Evolutionary conservation across 1,140 invertebrate genomes (phyloP), one percentile per base, ranked within the genome.

Genomic region (Fopius arisanus): DNA sequence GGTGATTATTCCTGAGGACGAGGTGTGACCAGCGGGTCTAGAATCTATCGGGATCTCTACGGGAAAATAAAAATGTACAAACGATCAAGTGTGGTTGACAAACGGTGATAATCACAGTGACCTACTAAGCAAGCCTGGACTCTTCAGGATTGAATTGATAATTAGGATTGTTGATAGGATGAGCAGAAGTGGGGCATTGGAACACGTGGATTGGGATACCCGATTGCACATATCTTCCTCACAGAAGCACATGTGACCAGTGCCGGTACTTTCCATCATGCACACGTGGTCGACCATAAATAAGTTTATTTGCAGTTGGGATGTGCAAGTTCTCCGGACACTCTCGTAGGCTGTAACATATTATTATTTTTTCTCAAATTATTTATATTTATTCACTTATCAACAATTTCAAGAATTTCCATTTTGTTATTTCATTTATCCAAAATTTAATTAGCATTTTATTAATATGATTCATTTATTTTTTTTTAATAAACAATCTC

Each of bases 281-380:
- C 96, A 97, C 88, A 98, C 96, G 90, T 97, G 96, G 91, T 97
- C 96, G 85, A 98, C 96, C 95, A 97, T 97, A 91, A 97, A 97
- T 83, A 97, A 91, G 88, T 97, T 97, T 90, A 98, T 97, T 87
- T 97, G 94, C 70, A 98, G 90, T 80, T 97, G 94, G 74, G 95
- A 94, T 40, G 96, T 97, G 88, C 96, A 98, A 65, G 95, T 97
- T 80, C 96, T 91, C 76, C 95, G 90, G 72, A 97, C 93, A 79
- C 94, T 95, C 86, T 96, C 94, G 88, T 95, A 96, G 67, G 92
- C 95, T 96, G 91, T 37, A 92, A 92, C 80, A 74, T 63, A 65
- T 12, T 62, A 75, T 65, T n/a, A 65, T 54, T 29, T 12, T 43
- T 66, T 72, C n/a, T n/a, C n/a, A n/a, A n/a, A n/a, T n/a, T n/a